Conservation (phyloP, 2,113 vertebrate species). For the Aphyosemion australe region DNA sequence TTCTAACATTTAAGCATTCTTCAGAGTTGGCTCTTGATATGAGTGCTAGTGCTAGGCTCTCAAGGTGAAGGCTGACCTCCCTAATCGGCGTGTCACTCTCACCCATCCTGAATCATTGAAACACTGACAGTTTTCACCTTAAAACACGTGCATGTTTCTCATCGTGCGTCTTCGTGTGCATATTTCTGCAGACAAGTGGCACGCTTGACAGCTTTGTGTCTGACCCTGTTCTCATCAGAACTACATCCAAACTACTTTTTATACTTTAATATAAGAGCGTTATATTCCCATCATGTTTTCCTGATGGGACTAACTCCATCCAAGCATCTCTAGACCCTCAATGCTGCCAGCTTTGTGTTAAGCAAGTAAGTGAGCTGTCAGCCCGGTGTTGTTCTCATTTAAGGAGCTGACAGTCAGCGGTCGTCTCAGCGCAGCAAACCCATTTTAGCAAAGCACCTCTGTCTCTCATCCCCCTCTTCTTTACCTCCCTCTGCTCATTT, state of each 20-base stretch:
- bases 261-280: constrained; percentile 25
- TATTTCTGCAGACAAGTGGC: neutral
- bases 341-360: constrained; percentile 42
- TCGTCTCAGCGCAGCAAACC: constrained; percentile 49
- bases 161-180: neutral
- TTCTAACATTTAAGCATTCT: constrained; percentile 26
- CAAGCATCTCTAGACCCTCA: constrained; percentile 20
- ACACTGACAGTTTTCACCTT: constrained; percentile 20
- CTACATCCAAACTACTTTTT: constrained; percentile 18
- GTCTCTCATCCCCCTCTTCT: constrained; percentile 13
- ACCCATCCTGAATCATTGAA: constrained; percentile 28
- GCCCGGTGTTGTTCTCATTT: constrained; percentile 58
- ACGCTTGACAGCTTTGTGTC: neutral
- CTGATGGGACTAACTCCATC: constrained; percentile 19
- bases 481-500: constrained; percentile 19
- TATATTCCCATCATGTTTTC: constrained; percentile 40
- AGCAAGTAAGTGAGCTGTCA: constrained; percentile 60
- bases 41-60: constrained; percentile 16
- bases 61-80: constrained; percentile 19
- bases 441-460: constrained; percentile 53
- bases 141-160: neutral
- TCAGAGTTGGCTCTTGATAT: constrained; percentile 33
- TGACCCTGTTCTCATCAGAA: constrained; percentile 2
- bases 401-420: constrained; percentile 52
- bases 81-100: constrained; percentile 23